A percentile compares a stretch with the other conserved stretches of the same genome.
These are phyloP conservation scores for Diacarnus erythraeanus DNA, from an alignment of 37 sponge, comb jelly and placozoan species.

Conservation along the genomic window DNA sequence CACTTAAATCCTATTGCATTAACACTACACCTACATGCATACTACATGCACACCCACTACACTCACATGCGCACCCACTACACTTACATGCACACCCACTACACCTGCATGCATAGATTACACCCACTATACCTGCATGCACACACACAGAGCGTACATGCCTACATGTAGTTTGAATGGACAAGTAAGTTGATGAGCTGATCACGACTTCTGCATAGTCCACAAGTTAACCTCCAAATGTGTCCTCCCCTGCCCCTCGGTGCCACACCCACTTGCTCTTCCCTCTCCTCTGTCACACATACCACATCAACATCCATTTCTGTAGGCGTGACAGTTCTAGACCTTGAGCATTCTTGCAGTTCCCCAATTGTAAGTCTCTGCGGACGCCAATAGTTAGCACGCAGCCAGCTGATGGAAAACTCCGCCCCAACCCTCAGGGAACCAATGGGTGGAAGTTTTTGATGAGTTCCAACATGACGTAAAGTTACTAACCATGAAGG, in stretches of 20 bases:
- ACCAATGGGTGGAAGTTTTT: conserved; percentile 26
- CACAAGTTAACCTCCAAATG: background rate
- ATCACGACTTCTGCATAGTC: background rate
- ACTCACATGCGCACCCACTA: too few species aligned
- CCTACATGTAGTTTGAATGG: background rate
- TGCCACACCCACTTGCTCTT: background rate
- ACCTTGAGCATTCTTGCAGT: too few species aligned
- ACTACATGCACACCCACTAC: too few species aligned
- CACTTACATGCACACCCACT: too few species aligned
- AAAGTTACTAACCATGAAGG: conserved; percentile 40
- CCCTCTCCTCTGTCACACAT: too few species aligned
- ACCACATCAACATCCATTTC: background rate
- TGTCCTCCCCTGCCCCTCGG: background rate
- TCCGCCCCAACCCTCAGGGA: conserved; percentile 11
- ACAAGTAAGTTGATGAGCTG: background rate
- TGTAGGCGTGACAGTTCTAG: background rate
- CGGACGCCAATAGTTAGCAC: conserved; percentile 42
- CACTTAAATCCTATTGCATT: too few species aligned
- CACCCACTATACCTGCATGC: too few species aligned
- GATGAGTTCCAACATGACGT: conserved; percentile 40
- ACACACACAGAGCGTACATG: too few species aligned
- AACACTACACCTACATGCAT: too few species aligned
- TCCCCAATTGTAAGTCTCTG: conserved; percentile 13
- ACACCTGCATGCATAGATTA: too few species aligned
- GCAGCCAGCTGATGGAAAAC: conserved; percentile 39